Percentiles rank a stretch among this genome's conserved stretches.
These are phyloP conservation scores for Resseliella maxima DNA, from an alignment of 2,888 invertebrate species.

Conservation along the genomic window DNA sequence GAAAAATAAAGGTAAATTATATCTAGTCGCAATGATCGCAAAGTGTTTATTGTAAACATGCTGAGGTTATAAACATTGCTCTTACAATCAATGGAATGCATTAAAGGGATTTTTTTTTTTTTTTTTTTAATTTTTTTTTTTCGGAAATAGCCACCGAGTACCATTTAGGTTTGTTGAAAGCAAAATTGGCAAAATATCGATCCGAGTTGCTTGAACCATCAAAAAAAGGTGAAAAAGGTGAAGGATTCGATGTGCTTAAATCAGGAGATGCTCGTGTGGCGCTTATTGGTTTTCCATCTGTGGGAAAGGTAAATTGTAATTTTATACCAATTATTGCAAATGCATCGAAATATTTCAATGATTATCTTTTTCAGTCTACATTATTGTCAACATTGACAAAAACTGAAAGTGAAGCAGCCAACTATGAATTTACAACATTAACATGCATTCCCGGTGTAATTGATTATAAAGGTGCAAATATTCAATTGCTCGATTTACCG, in stretches of 20 bases:
- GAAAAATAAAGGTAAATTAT: conserved; percentile 92
- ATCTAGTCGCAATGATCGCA: conserved; percentile 56
- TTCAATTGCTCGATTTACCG: conserved; percentile 97
- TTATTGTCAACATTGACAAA: conserved; percentile 93
- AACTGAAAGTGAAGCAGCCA: conserved; percentile 96
- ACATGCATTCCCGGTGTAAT: conserved; percentile 99
- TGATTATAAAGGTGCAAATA: conserved; percentile 97
- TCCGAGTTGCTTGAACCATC: conserved; percentile 94
- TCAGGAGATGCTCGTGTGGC: conserved; percentile 99
- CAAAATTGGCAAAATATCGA: conserved; percentile 94
- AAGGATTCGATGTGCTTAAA: conserved; percentile 99
- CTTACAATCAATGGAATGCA: neutral
- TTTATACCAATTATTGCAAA: neutral
- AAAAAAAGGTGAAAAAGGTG: conserved; percentile 94
- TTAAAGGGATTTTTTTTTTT: too few species aligned
- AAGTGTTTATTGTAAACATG: too few species aligned
- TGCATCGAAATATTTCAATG: neutral
- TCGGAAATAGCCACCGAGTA: conserved; percentile 91
- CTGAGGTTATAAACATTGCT: conserved; percentile 19
- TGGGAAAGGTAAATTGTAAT: conserved; percentile 81
- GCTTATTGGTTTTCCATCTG: conserved; percentile 98
- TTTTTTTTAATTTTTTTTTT: neutral
- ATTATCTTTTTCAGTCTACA: conserved; percentile 75
- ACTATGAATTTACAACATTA: conserved; percentile 98
- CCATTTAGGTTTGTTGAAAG: conserved; percentile 97